Base-by-base conservation (phyloP, 1,140 invertebrate genomes). In the Orchestia grillus region DNA sequence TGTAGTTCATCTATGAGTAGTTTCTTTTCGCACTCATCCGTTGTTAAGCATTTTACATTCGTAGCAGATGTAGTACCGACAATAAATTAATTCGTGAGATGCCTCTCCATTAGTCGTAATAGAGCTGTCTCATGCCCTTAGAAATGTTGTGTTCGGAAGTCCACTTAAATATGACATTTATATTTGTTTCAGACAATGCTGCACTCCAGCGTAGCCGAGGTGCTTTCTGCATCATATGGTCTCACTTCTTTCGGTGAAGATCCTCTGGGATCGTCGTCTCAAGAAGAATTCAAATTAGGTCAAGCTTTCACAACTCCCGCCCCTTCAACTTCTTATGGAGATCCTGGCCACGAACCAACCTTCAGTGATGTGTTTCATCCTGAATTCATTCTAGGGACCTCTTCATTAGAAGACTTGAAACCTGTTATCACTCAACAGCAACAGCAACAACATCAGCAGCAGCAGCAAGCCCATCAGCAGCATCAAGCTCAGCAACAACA, bases 151-250 rank as follows among this genome's bases (percentile, higher is more conserved):
- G 11, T 77, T 77, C 36, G 11, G 28, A 19, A 23, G 28, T 77
- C 28, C 62, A 77, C 62, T 19, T 77, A 36, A 77, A 77, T 23
- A 28, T 77, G 62, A 77, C 62, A 36, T 90, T 94, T n/a, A 28
- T 47, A 47, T 94, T 94, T 45, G 40, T 94, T 94, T 40, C 98
- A 98, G 97, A 97, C 98, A 92, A 98, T 98, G 97, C 98, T 98
- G 97, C 98, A 98, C 97, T 98, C 98, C 97, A 98, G 98, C 97
- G 98, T 98, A 97, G 98, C 98, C 96, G 98, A 98, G 97, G 97
- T 98, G 97, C 97, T 98, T 96, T 98, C 97, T 96, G 98, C 98
- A 41, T 98, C 98, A 42, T 97, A 97, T 95, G 96, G 96, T 95
- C 92, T 97, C 77, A 91, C 95, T n/a, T 62, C 96, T 62, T 97